Percentiles rank a stretch among this genome's conserved stretches.
Conservation (phyloP, 2,797 vertebrate genomes). For the Zenarchopterus dispar region DNA sequence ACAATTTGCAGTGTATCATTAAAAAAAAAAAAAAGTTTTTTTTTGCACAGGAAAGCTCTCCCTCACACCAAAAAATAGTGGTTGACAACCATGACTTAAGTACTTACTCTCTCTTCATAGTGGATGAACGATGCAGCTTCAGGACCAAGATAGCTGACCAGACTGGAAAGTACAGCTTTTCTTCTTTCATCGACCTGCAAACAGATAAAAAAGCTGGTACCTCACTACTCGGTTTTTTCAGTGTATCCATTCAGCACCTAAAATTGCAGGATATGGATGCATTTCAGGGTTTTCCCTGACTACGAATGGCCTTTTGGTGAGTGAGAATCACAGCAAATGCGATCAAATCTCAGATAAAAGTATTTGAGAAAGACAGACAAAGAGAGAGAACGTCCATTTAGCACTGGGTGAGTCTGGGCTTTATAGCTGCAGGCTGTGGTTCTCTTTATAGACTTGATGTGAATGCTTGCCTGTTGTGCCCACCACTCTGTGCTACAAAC, state of each 20-base stretch:
- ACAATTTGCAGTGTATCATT: no score
- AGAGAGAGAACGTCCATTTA: no score
- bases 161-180: constrained; percentile 72
- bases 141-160: constrained; percentile 79
- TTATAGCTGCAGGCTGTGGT: no score
- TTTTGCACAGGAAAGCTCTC: neutral
- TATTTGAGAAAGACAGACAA: no score
- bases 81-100: constrained; percentile 21
- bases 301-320: neutral
- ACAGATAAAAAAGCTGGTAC: constrained; percentile 33
- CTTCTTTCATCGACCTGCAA: constrained; percentile 74
- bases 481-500: no score
- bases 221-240: constrained; percentile 1
- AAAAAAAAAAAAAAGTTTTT: no score
- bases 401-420: no score
- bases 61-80: constrained; percentile 28
- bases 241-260: constrained; percentile 20
- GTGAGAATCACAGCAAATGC: neutral
- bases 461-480: no score
- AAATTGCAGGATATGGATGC: constrained; percentile 40
- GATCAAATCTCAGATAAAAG: no score
- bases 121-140: constrained; percentile 80
- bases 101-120: constrained; percentile 81
- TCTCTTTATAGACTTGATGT: no score
- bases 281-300: neutral